Evolutionary conservation across 2,113 vertebrate species (phyloP), one percentile per base, ranked within the genome.

Genomic region (Microcebus ravelobensis): DNA sequence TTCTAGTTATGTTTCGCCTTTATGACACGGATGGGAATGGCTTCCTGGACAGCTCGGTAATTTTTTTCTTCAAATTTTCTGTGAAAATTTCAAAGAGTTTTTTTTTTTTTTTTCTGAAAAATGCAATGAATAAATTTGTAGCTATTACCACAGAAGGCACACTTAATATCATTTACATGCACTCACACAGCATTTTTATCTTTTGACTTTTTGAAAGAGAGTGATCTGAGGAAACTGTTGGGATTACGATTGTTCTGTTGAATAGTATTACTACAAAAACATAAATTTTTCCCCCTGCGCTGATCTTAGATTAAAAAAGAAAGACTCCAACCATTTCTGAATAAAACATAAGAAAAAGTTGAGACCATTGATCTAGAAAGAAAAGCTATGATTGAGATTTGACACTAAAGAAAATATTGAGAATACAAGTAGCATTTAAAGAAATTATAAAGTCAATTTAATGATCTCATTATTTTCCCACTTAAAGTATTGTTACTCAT

Each of bases 11-110:
- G 99, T 99, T 99, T 98, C 99, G 99, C 34, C 98, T 99, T 42
- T 99, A 99, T 92, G 99, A 99, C 95, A 99, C 99, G 4, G 99
- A 99, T 98, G 99, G 99, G 12, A 99, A 99, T 97, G 99, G 99
- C 61, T 99, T 98, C 97, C 97, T 99, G 97, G 99, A 99, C 96
- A 99, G 98, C 96, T 99, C 99, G 98, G 99, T 99, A 99, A 99
- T 92, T 76, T 95, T 87, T 96, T 96, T 94, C 42, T 96, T 97
- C 36, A 70, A 90, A 77, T 96, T 83, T 96, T 92, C 89, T 6
- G 1, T 91, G 76, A 82, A 96, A 55, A 96, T 45, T 94, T 97
- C 39, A 65, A 36, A 61, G 42, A 34, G 31, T 93, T 96, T 92
- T 61, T 63, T 61, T 61, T 61, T 61, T 31, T 91, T 95, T 63